Evolutionary conservation across 2,797 vertebrate genomes (phyloP).

Genomic region (Clamator glandarius): DNA sequence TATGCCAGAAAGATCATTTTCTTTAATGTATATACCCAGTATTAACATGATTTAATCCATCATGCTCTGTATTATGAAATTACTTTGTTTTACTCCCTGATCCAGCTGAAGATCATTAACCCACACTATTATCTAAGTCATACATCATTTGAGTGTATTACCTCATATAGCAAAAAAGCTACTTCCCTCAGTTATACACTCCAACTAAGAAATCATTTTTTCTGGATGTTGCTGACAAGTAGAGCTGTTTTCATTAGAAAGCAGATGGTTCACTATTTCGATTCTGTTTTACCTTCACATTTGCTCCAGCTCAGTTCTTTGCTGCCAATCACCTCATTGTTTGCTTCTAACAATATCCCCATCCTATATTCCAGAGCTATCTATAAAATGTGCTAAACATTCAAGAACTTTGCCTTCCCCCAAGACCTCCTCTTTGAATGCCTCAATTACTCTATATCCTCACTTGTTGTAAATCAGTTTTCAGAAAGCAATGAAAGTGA

Average conservation of each 20-base stretch:
- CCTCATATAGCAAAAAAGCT: constrained; percentile 78
- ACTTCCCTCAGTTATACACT: constrained; percentile 65
- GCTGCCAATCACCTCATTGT: constrained; percentile 12
- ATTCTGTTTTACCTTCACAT: constrained; percentile 58
- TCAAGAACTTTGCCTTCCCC: not conserved
- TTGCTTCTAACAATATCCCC: not conserved
- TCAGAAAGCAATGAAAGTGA: not conserved
- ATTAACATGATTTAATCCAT: constrained; percentile 90
- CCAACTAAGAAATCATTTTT: constrained; percentile 76
- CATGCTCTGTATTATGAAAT: constrained; percentile 85
- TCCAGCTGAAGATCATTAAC: constrained; percentile 89
- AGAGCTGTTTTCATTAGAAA: constrained; percentile 72
- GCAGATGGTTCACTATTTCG: constrained; percentile 70
- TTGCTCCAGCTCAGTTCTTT: constrained; percentile 42
- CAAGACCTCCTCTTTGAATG: not conserved
- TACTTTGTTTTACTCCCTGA: constrained; percentile 80
- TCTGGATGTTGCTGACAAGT: constrained; percentile 73
- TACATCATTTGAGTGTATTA: constrained; percentile 82
- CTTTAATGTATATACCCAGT: constrained; percentile 94
- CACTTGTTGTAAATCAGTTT: not conserved
- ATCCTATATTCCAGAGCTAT: not conserved
- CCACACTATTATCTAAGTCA: constrained; percentile 77
- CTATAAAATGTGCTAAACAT: not conserved
- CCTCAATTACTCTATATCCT: not conserved
- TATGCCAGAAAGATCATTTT: constrained; percentile 87